A percentile compares a stretch with the other conserved stretches of the same genome.
phyloP scores from a whole-genome alignment of 2,113 vertebrate species.

The Actenoides hombroni region DNA sequence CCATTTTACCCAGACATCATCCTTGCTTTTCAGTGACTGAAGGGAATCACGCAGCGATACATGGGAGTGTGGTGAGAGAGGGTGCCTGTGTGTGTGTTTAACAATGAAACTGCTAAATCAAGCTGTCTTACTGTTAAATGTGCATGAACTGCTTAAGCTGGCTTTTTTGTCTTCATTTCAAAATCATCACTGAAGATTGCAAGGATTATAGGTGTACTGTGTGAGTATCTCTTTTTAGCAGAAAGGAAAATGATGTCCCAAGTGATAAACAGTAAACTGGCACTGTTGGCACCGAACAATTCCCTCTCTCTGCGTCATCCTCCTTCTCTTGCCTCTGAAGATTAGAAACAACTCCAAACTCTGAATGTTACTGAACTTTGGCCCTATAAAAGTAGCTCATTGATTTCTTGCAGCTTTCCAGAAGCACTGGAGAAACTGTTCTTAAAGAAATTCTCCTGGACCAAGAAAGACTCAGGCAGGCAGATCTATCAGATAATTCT shows the following conservation, averaged over 20 bases:
- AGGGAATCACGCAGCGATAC: background rate
- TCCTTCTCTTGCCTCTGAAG: background rate
- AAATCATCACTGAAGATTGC: background rate
- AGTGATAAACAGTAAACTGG: background rate
- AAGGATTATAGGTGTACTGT: background rate
- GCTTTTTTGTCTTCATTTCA: background rate
- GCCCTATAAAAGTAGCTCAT: too few relatives aligned
- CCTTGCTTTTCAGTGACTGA: background rate
- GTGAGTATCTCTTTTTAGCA: background rate
- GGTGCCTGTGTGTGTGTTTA: background rate
- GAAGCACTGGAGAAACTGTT: background rate
- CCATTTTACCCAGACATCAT: background rate
- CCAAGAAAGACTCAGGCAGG: background rate
- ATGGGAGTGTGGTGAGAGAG: background rate
- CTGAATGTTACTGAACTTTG: background rate
- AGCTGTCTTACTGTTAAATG: background rate
- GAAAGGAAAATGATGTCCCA: background rate
- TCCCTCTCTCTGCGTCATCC: too few relatives aligned
- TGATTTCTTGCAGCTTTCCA: background rate
- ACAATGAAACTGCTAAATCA: background rate
- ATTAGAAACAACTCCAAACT: background rate
- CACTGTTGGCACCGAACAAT: background rate
- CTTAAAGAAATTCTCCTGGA: background rate
- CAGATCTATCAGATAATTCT: background rate
- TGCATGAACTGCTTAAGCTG: background rate